Evolutionary conservation across 2,888 invertebrate species (phyloP).

Genomic region (Lamellibrachia columna): DNA sequence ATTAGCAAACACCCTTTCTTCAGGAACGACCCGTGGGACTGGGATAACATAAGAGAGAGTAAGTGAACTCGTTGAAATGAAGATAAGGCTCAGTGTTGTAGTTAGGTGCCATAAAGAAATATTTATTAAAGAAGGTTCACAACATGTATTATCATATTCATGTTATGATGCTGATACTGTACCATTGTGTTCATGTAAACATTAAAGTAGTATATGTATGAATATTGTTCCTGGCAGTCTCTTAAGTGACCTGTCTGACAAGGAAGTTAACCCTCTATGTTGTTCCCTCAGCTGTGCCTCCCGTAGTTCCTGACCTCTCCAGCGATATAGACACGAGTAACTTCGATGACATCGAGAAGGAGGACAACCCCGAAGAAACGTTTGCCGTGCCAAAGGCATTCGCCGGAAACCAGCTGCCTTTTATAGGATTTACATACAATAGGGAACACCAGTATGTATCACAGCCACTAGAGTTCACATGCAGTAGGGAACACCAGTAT

Average conservation of each 20-base stretch:
- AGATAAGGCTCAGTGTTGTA: background rate
- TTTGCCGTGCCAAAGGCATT: slow-evolving; percentile 98
- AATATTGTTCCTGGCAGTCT: no score
- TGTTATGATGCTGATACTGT: no score
- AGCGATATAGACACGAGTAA: slow-evolving; percentile 98
- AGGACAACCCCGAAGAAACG: slow-evolving; percentile 88
- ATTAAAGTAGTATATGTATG: no score
- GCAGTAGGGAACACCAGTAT: no score
- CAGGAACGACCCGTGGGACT: slow-evolving; percentile 96
- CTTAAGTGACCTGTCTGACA: background rate
- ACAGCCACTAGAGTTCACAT: no score
- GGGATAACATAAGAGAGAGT: slow-evolving; percentile 92
- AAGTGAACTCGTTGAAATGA: slow-evolving; percentile 46
- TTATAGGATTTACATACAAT: slow-evolving; percentile 94
- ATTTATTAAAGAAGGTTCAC: no score
- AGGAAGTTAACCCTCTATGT: background rate
- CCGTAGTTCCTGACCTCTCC: slow-evolving; percentile 93
- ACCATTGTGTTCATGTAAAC: no score
- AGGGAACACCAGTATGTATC: slow-evolving; percentile 77
- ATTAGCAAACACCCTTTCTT: slow-evolving; percentile 96
- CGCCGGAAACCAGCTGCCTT: slow-evolving; percentile 97
- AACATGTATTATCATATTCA: no score
- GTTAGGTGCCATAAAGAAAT: no score
- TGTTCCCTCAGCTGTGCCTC: slow-evolving; percentile 75
- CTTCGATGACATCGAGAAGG: slow-evolving; percentile 97